Base-by-base conservation (phyloP, 2,888 invertebrate genomes). In the Sinodicranocentrus sp. region DNA sequence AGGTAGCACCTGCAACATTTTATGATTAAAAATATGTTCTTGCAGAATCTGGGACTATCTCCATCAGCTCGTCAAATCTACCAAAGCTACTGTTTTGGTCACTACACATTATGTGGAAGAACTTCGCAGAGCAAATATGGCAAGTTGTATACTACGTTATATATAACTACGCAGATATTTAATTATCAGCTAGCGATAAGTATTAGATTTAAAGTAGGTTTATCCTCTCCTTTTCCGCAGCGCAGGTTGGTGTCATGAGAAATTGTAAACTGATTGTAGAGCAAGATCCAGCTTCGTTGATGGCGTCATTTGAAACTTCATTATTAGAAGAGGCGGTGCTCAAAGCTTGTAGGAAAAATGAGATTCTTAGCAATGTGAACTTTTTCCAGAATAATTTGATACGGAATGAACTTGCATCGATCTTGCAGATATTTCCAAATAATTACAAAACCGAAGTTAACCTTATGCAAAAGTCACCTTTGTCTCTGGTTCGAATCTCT, bases 101-200 rank as follows among this genome's bases (percentile, higher is more conserved):
- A 82, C 82, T 1, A 82, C 82, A 1, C 85, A 85, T 57, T 85
- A 85, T 39, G 76, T 68, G 15, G 82, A 82, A 57, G 82, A 67
- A 21, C n/a, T 25, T 28, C 57, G 59, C 23, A 17, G 19, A 17
- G 19, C 54, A 10, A 6, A 1, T 21, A 54, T n/a, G n/a, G n/a
- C n/a, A 54, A 54, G 52, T 52, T 15, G 5, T 15, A 10, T 5
- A 52, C 5, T 52, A 52, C 17, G 6, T 10, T 52, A 59, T 5
- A 10, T 52, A 17, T 5, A 15, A 15, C 5, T 10, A 13, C n/a
- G n/a, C n/a, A n/a, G n/a, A n/a, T n/a, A n/a, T 5, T 52, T 15
- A 6, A 17, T 5, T 52, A 13, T 52, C n/a, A 17, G n/a, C n/a
- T 17, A 5, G 17, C 13, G 17, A 5, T 15, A 15, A n/a, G n/a